Base-by-base conservation (phyloP, 2,888 invertebrate species). In the Heliconius ethilla region DNA sequence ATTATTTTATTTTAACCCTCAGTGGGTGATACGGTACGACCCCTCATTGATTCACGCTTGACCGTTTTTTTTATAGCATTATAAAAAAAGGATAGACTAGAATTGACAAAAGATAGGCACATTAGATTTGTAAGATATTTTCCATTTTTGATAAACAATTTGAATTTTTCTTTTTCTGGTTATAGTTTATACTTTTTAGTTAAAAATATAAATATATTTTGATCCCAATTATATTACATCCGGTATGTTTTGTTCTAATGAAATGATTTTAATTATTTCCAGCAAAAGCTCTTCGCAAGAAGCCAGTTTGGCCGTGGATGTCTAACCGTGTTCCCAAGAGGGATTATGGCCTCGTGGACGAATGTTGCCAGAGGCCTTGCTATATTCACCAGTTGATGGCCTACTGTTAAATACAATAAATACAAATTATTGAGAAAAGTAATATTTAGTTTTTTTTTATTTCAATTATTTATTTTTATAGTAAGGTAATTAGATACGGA, bases 331-430 rank as follows among this genome's bases (percentile, higher is more conserved):
- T 55, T 22, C 22, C 33, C 72, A 55, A 59, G 33, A 59, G 51
- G 0, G 72, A 29, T 7, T 7, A n/a, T 15, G 59, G 72, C 33
- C 72, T 72, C 7, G 72, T 59, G 11, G 72, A 72, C 55, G 72
- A 59, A n/a, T 72, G 72, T 55, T 72, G 72, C n/a, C n/a, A 59
- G n/a, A 72, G n/a, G 55, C 72, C 72, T 3, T 72, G 72, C 72
- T 72, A 59, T 9, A 6, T 72, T 11, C 11, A 59, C 33, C n/a
- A 72, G 59, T 33, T 72, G 33, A 59, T 72, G 13, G 55, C 33
- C 55, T 59, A 72, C n/a, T 72, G 72, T 33, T 72, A 72, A 55
- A 70, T 29, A 72, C 15, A 72, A 59, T 9, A 18, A 22, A 18
- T 59, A n/a, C 10, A 51, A 27, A 22, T 70, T 29, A 9, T 55